phyloP scores from a whole-genome alignment of 2,113 vertebrate species.

The human (Homo sapiens) region GRCh38 chr7:55093001-55093500 shows the following conservation, averaged over 20 bases:
- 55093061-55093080: neutral
- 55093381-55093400: neutral
- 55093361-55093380: neutral
- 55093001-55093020: neutral
- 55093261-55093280: neutral
- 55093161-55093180: rapidly evolving
- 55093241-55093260: too few species aligned
- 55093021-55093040: neutral
- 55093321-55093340: neutral
- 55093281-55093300: neutral
- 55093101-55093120: neutral
- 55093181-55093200: rapidly evolving
- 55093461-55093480: rapidly evolving
- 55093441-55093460: rapidly evolving
- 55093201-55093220: rapidly evolving
- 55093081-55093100: neutral
- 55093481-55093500: rapidly evolving
- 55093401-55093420: neutral
- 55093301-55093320: too few species aligned
- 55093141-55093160: rapidly evolving
- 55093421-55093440: neutral
- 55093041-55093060: neutral
- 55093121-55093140: neutral
- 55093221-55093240: neutral
- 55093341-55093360: neutral